A percentile compares a stretch with the other conserved stretches of the same genome.
Evolutionary conservation across 2,797 vertebrate species (phyloP).

Genomic region (Paedocypris micromegethes): DNA sequence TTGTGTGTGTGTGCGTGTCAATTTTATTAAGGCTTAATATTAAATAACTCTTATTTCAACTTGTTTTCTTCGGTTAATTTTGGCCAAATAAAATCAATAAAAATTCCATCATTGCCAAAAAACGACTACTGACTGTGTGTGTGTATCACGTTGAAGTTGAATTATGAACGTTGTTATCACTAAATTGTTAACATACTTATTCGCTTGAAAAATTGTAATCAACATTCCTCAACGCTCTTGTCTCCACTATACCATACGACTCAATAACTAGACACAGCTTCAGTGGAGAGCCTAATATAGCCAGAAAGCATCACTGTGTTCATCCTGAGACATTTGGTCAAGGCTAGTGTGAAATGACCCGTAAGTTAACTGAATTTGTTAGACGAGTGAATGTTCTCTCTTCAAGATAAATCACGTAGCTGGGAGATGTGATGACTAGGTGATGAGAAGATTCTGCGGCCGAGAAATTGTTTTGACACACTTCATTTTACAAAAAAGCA

Average conservation of each 20-base stretch:
- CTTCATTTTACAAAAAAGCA: slow-evolving; percentile 2
- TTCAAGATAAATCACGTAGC: slow-evolving; percentile 7
- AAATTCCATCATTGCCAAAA: no score
- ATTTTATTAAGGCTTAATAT: no score
- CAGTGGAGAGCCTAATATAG: neutral
- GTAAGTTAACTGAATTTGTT: slow-evolving; percentile 9
- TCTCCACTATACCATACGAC: neutral
- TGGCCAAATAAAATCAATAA: no score
- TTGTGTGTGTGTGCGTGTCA: no score
- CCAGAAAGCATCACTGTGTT: neutral
- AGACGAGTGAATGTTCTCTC: slow-evolving; percentile 10
- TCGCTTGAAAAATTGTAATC: neutral
- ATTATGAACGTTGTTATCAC: neutral
- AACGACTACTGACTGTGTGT: no score
- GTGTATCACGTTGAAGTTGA: no score
- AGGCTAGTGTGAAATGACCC: slow-evolving; percentile 7
- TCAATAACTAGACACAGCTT: neutral
- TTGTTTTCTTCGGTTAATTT: no score
- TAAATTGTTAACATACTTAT: neutral
- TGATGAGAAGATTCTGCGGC: neutral
- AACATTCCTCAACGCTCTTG: neutral
- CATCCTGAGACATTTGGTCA: neutral
- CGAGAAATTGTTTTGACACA: neutral
- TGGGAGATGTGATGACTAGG: neutral
- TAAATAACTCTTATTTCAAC: no score